Evolutionary conservation across 2,113 vertebrate species (phyloP).

Genomic region (Tichodroma muraria): DNA sequence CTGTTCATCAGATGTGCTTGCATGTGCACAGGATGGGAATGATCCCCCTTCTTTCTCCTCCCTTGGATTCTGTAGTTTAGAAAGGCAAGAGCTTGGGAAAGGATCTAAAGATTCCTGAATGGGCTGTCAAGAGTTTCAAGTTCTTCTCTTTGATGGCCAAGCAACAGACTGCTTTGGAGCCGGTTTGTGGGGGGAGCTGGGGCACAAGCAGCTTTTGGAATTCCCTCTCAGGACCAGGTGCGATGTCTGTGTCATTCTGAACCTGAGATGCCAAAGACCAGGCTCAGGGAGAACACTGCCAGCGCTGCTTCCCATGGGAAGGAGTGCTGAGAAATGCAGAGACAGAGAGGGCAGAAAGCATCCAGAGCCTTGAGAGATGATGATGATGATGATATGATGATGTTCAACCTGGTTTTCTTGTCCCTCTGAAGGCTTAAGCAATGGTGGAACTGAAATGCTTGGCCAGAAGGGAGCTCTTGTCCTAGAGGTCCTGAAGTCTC

Average conservation of each 20-base stretch:
- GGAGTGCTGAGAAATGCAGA: neutral
- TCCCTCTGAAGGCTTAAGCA: neutral
- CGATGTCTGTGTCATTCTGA: neutral
- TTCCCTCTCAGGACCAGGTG: neutral
- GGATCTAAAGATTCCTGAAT: neutral
- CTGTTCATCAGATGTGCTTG: neutral
- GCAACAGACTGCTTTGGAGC: neutral
- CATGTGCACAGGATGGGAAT: neutral
- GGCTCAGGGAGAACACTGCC: neutral
- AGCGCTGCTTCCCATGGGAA: accelerated
- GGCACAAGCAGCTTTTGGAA: neutral
- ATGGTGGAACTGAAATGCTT: neutral
- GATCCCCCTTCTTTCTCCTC: neutral
- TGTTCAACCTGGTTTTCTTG: neutral
- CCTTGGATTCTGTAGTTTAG: neutral
- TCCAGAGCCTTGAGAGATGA: neutral
- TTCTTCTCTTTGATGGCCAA: neutral
- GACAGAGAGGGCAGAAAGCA: neutral
- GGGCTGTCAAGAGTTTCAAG: neutral
- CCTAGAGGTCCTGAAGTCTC: neutral
- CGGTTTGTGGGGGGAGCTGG: neutral
- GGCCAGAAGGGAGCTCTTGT: neutral
- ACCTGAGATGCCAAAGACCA: neutral
- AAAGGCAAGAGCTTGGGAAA: neutral
- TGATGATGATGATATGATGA: neutral